Evolutionary conservation across 2,113 vertebrate species (phyloP), one percentile per base, ranked within the genome.

Genomic region (Lepus europaeus): DNA sequence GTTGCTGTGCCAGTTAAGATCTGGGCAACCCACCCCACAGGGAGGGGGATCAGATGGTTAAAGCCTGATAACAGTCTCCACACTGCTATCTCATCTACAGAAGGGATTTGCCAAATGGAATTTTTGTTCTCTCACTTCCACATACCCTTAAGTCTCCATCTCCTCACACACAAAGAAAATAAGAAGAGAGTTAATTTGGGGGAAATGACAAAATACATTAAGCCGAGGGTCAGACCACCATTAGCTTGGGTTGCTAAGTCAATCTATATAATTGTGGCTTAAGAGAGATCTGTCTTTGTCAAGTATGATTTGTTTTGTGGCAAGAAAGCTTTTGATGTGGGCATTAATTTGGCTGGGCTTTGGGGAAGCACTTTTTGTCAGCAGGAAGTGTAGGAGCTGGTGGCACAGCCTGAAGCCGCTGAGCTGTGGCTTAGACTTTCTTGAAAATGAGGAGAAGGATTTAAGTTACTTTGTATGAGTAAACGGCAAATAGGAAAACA

Each of bases 301-400:
- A 94, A 91, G 93, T 96, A 16, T 17, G 89, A 94, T 96, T 97
- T 96, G 51, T 82, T 96, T 92, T 90, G 85, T 95, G 90, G 81
- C 39, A 39, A 66, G 73, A 94, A 96, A 95, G 39, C 69, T 81
- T 97, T 98, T 97, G 97, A 98, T 97, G 80, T 95, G 70, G 68
- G n/a, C 80, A 97, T 98, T 97, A 93, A 95, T 81, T 91, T 66
- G 82, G 72, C 80, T 79, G 31, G 81, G 81, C 70, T 96, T 92
- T 49, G 89, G 92, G 97, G 68, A 97, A 97, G 83, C 93, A 95
- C 76, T 98, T 96, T 89, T 63, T 94, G 93, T 59, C 95, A 94
- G 94, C 76, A 49, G 95, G 94, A 97, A 95, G 56, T 64, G 10
- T 7, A 36, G 33, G 84, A 93, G 9, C 69, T 92, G 76, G 61